Evolutionary conservation across 2,888 invertebrate genomes (phyloP), one percentile per base, ranked within the genome.

Genomic region (Mimumesa dahlbomi): DNA sequence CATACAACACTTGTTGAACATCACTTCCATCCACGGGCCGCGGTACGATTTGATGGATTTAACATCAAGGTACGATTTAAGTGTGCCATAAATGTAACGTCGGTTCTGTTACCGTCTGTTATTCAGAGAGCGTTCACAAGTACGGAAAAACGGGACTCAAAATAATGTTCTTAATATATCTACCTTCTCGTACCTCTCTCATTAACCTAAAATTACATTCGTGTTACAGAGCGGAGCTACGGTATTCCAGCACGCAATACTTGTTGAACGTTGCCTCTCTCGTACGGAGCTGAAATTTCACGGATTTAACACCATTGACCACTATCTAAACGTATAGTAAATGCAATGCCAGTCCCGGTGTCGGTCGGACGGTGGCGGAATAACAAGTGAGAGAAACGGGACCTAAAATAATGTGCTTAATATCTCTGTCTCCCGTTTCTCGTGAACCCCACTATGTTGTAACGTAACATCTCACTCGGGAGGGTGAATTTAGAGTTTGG

Each of bases 401-500:
- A 67, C 61, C 34, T 61, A 45, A 70, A 67, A 57, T 67, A 67
- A 70, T 57, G 67, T 42, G 48, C 53, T 70, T 70, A 62, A 70
- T 40, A 53, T 25, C 50, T 29, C 43, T 16, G 14, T 9, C 18
- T 16, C 5, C 40, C 16, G 40, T 18, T 40, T 18, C 40, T n/a
- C n/a, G n/a, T n/a, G n/a, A n/a, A n/a, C n/a, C n/a, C n/a, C n/a
- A n/a, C n/a, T n/a, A n/a, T n/a, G n/a, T n/a, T n/a, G n/a, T n/a
- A n/a, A n/a, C n/a, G n/a, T n/a, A n/a, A n/a, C n/a, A n/a, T n/a
- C n/a, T n/a, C n/a, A n/a, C n/a, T n/a, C n/a, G n/a, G n/a, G n/a
- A n/a, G n/a, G n/a, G n/a, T n/a, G n/a, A n/a, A n/a, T n/a, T n/a
- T n/a, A n/a, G n/a, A n/a, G n/a, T n/a, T n/a, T n/a, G n/a, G n/a